Evolutionary conservation across 2,113 vertebrate species (phyloP).

Genomic region (Phrynosoma blainvillii): DNA sequence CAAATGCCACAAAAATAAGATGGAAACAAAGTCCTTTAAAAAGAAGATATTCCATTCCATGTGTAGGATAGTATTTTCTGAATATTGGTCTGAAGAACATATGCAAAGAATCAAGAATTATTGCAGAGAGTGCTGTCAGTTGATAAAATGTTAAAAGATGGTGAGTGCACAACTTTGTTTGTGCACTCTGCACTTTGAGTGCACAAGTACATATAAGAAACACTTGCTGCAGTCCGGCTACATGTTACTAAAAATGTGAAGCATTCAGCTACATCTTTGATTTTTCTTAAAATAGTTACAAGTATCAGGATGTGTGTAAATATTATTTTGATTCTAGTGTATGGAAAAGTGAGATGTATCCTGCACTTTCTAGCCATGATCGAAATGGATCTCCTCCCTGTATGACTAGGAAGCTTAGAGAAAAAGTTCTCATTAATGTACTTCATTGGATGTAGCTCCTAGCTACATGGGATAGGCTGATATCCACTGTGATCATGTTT

Average conservation of each 20-base stretch:
- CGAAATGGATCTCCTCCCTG: background rate
- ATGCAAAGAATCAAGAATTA: no score
- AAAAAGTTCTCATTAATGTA: background rate
- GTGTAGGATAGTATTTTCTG: background rate
- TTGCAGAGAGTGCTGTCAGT: no score
- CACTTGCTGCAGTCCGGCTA: background rate
- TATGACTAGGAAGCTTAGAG: background rate
- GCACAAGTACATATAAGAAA: background rate
- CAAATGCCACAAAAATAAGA: background rate
- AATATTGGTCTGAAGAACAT: no score
- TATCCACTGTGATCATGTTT: background rate
- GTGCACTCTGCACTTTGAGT: background rate
- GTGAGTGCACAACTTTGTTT: background rate
- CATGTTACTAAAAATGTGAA: background rate
- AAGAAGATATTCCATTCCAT: background rate
- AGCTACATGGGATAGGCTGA: background rate
- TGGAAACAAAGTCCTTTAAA: background rate
- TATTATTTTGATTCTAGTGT: background rate
- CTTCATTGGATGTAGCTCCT: background rate
- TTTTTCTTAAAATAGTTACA: background rate
- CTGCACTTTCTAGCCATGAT: background rate
- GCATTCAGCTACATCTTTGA: background rate
- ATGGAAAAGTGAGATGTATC: no score
- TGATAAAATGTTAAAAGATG: background rate
- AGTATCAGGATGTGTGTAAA: background rate